Evolutionary conservation across 2,797 vertebrate species (phyloP).

Genomic region (Neopelma chrysocephalum): DNA sequence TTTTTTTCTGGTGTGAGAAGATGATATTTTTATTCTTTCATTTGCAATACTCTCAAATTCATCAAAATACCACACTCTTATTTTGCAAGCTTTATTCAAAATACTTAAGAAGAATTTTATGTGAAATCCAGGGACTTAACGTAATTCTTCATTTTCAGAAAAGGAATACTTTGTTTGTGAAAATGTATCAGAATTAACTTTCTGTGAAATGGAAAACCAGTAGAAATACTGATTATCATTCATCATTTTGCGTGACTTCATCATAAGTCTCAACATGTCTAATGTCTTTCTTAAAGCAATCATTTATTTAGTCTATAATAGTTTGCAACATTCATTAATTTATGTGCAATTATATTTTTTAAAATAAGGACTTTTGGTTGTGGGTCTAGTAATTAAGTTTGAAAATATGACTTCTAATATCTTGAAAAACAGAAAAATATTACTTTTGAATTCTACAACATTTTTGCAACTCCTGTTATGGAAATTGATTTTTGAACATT

Average conservation of each 20-base stretch:
- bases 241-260: background rate
- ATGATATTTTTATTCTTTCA: background rate
- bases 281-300: background rate
- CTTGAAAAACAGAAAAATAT: background rate
- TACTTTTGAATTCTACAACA: background rate
- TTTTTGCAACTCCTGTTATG: background rate
- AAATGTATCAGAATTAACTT: conserved; percentile 33
- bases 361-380: background rate
- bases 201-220: background rate
- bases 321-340: background rate
- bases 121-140: background rate
- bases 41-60: background rate
- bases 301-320: background rate
- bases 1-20: background rate
- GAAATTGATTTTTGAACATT: background rate
- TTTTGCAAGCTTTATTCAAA: conserved; percentile 24
- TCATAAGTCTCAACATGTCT: background rate
- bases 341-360: background rate
- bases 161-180: background rate
- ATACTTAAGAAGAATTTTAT: conserved; percentile 8
- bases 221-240: background rate
- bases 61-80: background rate
- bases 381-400: background rate
- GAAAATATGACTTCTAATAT: background rate
- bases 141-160: background rate